Evolutionary conservation across 1,140 invertebrate genomes (phyloP), one percentile per base, ranked within the genome.

Genomic region (Aethina tumida): DNA sequence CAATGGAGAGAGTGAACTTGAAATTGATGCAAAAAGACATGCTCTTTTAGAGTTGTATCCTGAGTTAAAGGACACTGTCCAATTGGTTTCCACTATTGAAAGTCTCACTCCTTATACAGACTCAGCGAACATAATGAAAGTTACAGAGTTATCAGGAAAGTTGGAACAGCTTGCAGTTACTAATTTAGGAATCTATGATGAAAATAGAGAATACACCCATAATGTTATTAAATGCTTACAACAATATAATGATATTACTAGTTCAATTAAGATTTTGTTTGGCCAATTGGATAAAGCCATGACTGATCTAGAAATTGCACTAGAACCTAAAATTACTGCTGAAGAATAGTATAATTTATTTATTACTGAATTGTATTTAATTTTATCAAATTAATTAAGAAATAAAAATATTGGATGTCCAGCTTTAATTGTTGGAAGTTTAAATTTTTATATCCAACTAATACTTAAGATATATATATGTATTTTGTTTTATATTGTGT

Each of bases 171-270:
- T 58, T 12, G 31, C 52, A 12, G 37, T 43, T 14, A 27, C 21
- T 8, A 56, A 56, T 50, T 20, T 55, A 10, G 33, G 35, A 26
- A 53, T 47, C 19, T 50, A 59, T 38, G 43, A 55, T 27, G 49
- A 57, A 41, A 47, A 50, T 42, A 35, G 41, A 27, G 33, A 39
- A 33, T 49, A 52, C 6, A 59, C 51, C 8, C 39, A 55, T 10
- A 52, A 62, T 35, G 50, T 60, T 9, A 39, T 58, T 5, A 37
- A 52, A 34, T 27, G 50, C 6, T 33, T 62, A 15, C 53, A 59
- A 28, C 37, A 59, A 15, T 62, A 59, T 35, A 59, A 54, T 47
- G 51, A 59, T 47, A 58, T 62, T 16, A 51, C 48, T 10, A 36
- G 33, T 12, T 50, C 54, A 25, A 53, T 58, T 28, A 58, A 55